Conservation (phyloP, 2,113 vertebrate genomes). For the Thamnaconus septentrionalis region DNA sequence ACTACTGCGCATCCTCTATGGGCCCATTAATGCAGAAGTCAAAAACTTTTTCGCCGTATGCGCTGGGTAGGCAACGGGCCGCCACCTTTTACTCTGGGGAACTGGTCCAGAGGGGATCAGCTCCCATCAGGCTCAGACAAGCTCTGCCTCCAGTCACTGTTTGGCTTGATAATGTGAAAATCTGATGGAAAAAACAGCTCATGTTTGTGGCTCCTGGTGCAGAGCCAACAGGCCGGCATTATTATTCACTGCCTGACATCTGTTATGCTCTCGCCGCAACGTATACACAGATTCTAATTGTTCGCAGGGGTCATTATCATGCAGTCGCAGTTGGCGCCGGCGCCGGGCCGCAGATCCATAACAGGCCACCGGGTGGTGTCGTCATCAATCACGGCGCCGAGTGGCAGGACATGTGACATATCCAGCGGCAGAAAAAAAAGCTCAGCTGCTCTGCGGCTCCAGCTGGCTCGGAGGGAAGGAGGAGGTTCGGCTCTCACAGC, state of each 20-base stretch:
- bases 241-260: conserved; percentile 35
- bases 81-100: no score
- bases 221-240: neutral
- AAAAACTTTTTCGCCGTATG: no score
- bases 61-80: no score
- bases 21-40: no score
- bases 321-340: conserved; percentile 41
- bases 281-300: conserved; percentile 55
- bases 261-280: conserved; percentile 24
- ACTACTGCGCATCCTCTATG: no score
- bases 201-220: neutral
- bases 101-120: conserved; percentile 25
- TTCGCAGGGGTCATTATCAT: conserved; percentile 61
- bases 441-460: no score
- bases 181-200: no score
- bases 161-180: no score
- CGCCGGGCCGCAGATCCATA: conserved; percentile 39
- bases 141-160: no score
- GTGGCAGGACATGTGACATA: conserved; percentile 41
- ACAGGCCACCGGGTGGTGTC: conserved; percentile 19
- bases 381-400: conserved; percentile 63
- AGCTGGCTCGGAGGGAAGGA: no score
- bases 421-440: neutral
- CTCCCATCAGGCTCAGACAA: conserved; percentile 1
- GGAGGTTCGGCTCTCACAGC: no score